A percentile compares a stretch with the other conserved stretches of the same genome.
phyloP scores from a whole-genome alignment of 1,140 invertebrate species.

The Saccostrea glomerata region DNA sequence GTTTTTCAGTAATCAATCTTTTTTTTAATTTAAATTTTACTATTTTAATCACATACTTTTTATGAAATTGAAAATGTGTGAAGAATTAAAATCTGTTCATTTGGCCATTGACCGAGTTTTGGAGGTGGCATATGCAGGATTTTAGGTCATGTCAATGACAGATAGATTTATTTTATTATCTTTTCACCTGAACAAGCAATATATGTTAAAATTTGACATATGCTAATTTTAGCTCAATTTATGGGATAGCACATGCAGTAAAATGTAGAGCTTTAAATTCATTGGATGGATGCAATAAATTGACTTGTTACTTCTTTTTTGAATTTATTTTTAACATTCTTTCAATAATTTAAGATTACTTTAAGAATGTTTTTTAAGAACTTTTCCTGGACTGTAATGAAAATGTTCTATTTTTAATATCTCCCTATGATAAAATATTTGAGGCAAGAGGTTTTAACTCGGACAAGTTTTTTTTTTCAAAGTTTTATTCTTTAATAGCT shows the following conservation, averaged over 20 bases:
- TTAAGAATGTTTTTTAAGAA: not conserved
- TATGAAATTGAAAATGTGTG: too few species aligned
- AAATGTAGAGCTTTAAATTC: not conserved
- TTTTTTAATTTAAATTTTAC: too few species aligned
- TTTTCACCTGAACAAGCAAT: not conserved
- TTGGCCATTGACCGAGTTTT: not conserved
- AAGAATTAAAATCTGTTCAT: not conserved
- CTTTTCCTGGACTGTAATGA: too few species aligned
- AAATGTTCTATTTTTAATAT: too few species aligned
- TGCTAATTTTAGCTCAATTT: slow-evolving; percentile 2
- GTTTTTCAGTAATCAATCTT: too few species aligned
- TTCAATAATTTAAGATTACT: not conserved
- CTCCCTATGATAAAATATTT: too few species aligned
- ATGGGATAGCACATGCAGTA: not conserved
- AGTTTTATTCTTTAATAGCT: too few species aligned
- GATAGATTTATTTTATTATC: not conserved
- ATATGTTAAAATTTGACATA: not conserved
- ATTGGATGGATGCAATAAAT: not conserved
- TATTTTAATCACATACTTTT: too few species aligned
- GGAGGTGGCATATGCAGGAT: not conserved
- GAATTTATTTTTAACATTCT: not conserved
- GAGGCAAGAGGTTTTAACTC: too few species aligned
- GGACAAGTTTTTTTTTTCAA: too few species aligned
- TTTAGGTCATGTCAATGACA: not conserved
- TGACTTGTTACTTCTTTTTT: too few species aligned